A percentile compares a stretch with the other conserved stretches of the same genome.
Conservation (phyloP, 92 coral and sea anemone species). For the Palythoa heliodiscus region DNA sequence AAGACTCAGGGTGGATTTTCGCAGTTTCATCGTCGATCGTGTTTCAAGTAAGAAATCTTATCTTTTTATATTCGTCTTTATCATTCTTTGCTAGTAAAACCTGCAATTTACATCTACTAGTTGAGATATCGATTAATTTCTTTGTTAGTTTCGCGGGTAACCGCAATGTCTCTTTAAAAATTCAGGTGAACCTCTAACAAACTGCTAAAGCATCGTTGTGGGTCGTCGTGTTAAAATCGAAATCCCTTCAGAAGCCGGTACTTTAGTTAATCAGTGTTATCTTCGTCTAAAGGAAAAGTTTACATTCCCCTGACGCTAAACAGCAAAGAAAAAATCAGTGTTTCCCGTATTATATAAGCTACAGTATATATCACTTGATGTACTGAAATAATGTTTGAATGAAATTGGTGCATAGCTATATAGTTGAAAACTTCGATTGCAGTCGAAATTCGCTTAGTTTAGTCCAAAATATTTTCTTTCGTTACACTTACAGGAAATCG, state of each 20-base stretch:
- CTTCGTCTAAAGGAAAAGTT: neutral
- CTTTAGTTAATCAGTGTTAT: too few relatives aligned
- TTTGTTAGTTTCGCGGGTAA: conserved; percentile 1
- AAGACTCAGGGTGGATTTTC: conserved; percentile 3
- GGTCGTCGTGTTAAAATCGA: neutral
- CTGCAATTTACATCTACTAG: neutral
- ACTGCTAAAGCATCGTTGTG: neutral
- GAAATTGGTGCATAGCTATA: neutral
- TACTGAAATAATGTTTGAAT: neutral
- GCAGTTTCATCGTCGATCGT: conserved; percentile 12
- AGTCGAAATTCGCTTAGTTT: too few relatives aligned
- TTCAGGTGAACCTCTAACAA: neutral
- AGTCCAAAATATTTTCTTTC: too few relatives aligned
- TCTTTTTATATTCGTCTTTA: neutral
- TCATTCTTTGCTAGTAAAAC: neutral
- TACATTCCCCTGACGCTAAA: neutral
- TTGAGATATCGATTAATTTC: neutral
- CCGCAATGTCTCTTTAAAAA: neutral
- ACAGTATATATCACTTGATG: neutral
- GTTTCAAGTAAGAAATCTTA: conserved; percentile 36
- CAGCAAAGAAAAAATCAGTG: neutral
- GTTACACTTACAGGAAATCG: too few relatives aligned
- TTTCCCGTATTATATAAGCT: too few relatives aligned
- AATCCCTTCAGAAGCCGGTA: neutral
- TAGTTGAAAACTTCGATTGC: too few relatives aligned